These are phyloP conservation scores for Callitettix versicolor DNA, from an alignment of 1,140 invertebrate genomes.

Conservation along the genomic window DNA sequence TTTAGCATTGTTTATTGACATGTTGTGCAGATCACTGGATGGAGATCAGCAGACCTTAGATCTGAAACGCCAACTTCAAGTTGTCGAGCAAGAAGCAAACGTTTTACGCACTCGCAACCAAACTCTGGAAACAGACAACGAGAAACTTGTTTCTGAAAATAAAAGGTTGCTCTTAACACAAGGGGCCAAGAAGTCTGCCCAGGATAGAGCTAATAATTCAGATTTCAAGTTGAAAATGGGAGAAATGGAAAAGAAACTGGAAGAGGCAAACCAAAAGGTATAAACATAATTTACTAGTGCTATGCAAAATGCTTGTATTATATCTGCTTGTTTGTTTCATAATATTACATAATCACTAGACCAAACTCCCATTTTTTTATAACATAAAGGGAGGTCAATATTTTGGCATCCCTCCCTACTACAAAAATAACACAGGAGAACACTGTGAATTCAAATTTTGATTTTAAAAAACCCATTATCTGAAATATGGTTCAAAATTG, in stretches of 20 bases:
- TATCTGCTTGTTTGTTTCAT: background rate
- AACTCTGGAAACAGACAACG: slow-evolving; percentile 59
- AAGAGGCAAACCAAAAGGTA: slow-evolving; percentile 44
- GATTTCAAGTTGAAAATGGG: slow-evolving; percentile 46
- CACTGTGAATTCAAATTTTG: no score
- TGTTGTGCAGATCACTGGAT: slow-evolving; percentile 45
- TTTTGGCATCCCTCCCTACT: no score
- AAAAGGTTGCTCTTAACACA: slow-evolving; percentile 47
- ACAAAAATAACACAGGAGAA: no score
- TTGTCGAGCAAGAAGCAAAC: slow-evolving; percentile 58
- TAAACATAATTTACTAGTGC: slow-evolving; percentile 6
- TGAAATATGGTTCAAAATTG: no score
- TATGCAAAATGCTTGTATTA: background rate
- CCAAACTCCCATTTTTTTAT: no score
- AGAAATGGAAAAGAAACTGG: slow-evolving; percentile 50
- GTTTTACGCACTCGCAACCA: slow-evolving; percentile 51
- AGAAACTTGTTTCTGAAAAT: slow-evolving; percentile 59
- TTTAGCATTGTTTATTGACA: no score
- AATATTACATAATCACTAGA: no score
- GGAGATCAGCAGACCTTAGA: slow-evolving; percentile 49
- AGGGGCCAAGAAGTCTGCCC: slow-evolving; percentile 34
- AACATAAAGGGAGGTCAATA: no score
- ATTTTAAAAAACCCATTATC: no score
- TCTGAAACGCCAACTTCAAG: slow-evolving; percentile 57
- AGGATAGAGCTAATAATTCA: slow-evolving; percentile 22